Evolutionary conservation across 2,797 vertebrate genomes (phyloP), one percentile per base, ranked within the genome.

Genomic region (Coregonus sp.): DNA sequence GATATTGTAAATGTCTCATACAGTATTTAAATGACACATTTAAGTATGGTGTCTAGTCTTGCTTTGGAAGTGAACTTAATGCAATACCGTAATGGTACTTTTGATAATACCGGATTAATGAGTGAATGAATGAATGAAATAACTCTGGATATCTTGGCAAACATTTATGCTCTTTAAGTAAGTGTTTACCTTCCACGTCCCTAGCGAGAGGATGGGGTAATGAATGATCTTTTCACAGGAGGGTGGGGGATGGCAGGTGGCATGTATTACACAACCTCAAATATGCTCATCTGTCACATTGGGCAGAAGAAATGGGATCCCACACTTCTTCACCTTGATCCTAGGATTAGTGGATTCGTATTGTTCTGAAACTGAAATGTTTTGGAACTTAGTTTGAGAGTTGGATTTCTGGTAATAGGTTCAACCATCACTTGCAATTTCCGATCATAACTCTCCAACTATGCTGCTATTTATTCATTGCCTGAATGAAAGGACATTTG

Each of bases 221-320:
- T 88, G 85, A 85, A 86, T 86, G 82, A 75, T 82, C 77, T 74
- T 83, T 86, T 83, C 75, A 85, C 79, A 72, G 87, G 82, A 76
- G 81, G 76, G 78, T 75, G 65, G 69, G 81, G 79, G 73, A 67
- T 75, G 83, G 85, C 85, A 88, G 87, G 86, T 88, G 87, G 85
- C 84, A 81, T 70, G 87, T 80, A 85, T 86, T 88, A 81, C 82
- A 76, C 79, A 79, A 80, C 56, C 81, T 78, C 77, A 81, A 69
- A 76, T 67, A 61, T 73, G 47, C 83, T 81, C 79, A 72, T 83
- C 80, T 78, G 82, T 72, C 80, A 84, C 75, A 69, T 71, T 33
- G 77, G 76, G 59, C 77, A 16, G 59, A 50, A 63, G 74, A 78
- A 73, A 71, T 71, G 56, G 78, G 68, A 75, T 74, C 40, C 40